Base-by-base conservation (phyloP, 2,113 vertebrate species). In the Ictidomys tridecemlineatus region DNA sequence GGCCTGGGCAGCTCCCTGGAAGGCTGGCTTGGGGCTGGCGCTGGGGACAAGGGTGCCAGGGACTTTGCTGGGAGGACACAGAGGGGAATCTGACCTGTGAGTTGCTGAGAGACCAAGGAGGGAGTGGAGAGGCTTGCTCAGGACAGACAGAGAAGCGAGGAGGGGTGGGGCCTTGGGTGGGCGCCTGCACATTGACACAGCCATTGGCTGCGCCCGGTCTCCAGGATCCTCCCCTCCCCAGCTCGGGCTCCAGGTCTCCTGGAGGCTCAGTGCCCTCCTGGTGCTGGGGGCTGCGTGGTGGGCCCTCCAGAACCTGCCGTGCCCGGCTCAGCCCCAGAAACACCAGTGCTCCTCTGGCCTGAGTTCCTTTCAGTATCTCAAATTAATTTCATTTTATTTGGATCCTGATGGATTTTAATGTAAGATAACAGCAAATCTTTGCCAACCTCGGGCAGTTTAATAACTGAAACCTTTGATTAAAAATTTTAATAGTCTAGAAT, bases 381-480 rank as follows among this genome's bases (percentile, higher is more conserved):
- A 97, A 95, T 98, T 95, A 83, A 98, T 98, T 98, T 94, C 83
- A 77, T 97, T 63, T 97, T 97, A 86, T 97, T 96, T 97, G 97
- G 95, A 82, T 91, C 1, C 0, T 7, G 39, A 85, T 97, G 96
- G 98, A 93, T 94, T 98, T 97, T 97, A 97, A 96, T 74, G 70
- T 78, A 16, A 58, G 89, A 97, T 58, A 98, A 89, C 86, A 94
- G 91, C 91, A 90, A 95, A 97, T 92, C 95, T 96, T 95, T 98
- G 98, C 98, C 98, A 98, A 87, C 97, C 96, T 96, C 72, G 48
- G 98, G 98, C 97, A 90, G 90, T 97, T 98, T 98, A 98, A 98
- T 98, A 98, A 98, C 96, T 17, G 85, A 98, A 98, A 97, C 12
- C 85, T 97, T 98, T 99, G 98, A 99, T 99, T 99, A 99, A 98